phyloP scores from a whole-genome alignment of 1,140 invertebrate species.

The Saccostrea glomerata region DNA sequence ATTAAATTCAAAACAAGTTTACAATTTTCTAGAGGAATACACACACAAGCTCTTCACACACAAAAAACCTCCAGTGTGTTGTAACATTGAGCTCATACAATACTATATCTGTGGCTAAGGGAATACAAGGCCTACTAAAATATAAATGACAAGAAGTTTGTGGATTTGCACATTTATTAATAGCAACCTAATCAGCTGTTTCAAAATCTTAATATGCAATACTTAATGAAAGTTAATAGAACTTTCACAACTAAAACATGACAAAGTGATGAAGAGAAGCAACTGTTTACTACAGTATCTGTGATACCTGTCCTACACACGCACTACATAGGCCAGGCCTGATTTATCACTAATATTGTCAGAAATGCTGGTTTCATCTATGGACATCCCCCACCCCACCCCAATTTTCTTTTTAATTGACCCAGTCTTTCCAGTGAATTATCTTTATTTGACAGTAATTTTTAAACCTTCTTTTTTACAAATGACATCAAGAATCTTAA shows the following conservation, averaged over 20 bases:
- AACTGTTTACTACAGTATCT: background rate
- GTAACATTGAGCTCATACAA: no score
- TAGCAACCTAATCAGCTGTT: conserved; percentile 35
- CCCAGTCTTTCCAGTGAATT: background rate
- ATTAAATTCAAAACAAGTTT: no score
- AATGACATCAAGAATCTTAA: no score
- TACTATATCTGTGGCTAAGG: no score
- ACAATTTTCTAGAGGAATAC: no score
- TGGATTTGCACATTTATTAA: conserved; percentile 32
- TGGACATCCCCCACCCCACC: background rate
- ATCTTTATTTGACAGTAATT: background rate
- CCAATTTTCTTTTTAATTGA: background rate
- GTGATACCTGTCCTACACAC: background rate
- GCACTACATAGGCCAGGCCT: background rate
- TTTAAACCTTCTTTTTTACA: background rate
- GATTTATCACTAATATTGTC: background rate
- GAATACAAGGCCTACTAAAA: no score
- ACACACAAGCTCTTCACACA: no score
- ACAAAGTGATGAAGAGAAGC: background rate
- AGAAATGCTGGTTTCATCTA: background rate
- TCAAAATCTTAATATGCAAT: conserved; percentile 19
- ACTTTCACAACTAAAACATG: background rate
- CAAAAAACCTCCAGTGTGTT: no score
- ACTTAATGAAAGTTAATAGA: background rate
- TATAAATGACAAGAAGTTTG: no score